Evolutionary conservation across 2,113 vertebrate genomes (phyloP), one percentile per base, ranked within the genome.

Genomic region (Hipposideros armiger): DNA sequence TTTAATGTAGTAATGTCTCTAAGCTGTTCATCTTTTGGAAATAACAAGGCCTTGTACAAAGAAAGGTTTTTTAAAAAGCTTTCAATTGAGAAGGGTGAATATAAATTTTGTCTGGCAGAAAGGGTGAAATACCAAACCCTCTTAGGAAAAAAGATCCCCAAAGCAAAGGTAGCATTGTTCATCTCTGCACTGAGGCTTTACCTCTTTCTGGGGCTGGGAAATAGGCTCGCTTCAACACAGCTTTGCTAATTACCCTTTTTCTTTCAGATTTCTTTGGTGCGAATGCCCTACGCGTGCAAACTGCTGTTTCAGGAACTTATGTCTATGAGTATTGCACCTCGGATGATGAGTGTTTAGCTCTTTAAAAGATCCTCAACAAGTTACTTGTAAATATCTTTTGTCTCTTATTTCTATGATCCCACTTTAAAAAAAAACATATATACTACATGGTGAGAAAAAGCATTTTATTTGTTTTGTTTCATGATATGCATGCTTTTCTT

Each of bases 321-420:
- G 99, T 99, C 99, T 0, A 99, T 99, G 99, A 99, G 99, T 94
- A 99, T 99, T 28, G 99, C 99, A 62, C 99, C 99, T n/a, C 99
- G 99, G 4, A 99, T 99, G 99, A 99, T 99, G 99, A 99, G 98
- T 64, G 98, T 98, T 86, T 99, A 99, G 87, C 22, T 94, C 73
- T 30, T 60, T 72, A 70, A 69, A 24, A 6, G 5, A 20, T 7
- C 45, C 52, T 40, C 2, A 66, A 22, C 30, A 52, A 89, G 58
- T 90, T 86, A n/a, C 36, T 84, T 96, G 36, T 76, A 70, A 93
- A 93, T 95, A 36, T 30, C 36, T 88, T 88, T 54, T 42, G 30
- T 82, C 52, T 82, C 47, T 96, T 97, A 26, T 42, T 84, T 72
- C 94, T 82, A 5, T 60, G 83, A 64, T 87, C 20, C 1, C 8